A percentile compares a stretch with the other conserved stretches of the same genome.
Evolutionary conservation across 2,797 vertebrate genomes (phyloP).

Genomic region (Lacerta viridis): DNA sequence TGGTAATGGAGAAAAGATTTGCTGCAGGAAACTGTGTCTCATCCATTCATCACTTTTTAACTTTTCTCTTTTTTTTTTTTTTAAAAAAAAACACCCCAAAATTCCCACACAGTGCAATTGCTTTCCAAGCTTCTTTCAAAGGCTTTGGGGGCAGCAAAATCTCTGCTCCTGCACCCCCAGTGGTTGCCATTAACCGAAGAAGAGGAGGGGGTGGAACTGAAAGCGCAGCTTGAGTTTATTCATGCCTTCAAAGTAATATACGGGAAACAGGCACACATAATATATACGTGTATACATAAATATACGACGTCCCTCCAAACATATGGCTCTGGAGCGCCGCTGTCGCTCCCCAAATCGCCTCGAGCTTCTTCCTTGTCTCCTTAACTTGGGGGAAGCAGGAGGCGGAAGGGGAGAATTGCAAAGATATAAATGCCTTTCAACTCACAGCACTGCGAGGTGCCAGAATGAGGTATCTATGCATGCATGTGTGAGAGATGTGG

Average conservation of each 20-base stretch:
- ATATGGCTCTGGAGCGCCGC: neutral
- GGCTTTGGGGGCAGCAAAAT: neutral
- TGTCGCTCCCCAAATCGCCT: conserved; percentile 35
- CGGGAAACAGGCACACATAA: neutral
- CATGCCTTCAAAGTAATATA: conserved; percentile 19
- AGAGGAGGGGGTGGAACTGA: neutral
- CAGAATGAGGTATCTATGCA: neutral
- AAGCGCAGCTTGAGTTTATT: conserved; percentile 64
- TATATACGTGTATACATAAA: neutral
- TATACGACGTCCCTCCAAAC: neutral
- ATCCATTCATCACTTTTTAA: conserved; percentile 8
- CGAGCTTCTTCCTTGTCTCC: conserved; percentile 40
- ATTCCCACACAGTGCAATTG: neutral
- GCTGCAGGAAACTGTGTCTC: neutral
- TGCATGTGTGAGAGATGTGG: neutral
- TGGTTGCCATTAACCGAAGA: neutral
- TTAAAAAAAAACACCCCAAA: neutral
- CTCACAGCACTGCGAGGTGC: conserved; percentile 8
- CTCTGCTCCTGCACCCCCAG: conserved; percentile 24
- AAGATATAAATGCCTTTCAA: conserved; percentile 45
- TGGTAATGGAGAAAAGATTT: conserved; percentile 48
- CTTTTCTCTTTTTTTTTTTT: neutral
- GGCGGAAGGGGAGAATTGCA: neutral
- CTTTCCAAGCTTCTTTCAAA: conserved; percentile 18
- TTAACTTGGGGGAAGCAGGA: neutral